Percentiles rank a stretch among this genome's conserved stretches.
These are phyloP conservation scores for Tricholaema leucomelas DNA, from an alignment of 2,113 vertebrate genomes.

Conservation along the genomic window DNA sequence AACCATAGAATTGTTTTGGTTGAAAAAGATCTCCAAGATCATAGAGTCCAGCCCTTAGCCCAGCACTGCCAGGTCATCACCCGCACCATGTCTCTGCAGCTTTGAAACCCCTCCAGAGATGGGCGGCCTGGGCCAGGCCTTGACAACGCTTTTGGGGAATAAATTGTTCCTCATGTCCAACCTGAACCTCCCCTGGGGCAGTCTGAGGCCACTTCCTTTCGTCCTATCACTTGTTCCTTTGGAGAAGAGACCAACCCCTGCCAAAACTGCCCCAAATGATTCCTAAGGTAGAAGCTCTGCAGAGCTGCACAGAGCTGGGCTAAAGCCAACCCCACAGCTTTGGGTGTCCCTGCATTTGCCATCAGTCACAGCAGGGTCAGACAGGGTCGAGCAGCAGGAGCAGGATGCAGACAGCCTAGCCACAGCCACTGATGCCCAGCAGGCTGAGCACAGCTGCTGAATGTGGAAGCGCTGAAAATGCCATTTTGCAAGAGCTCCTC, in stretches of 20 bases:
- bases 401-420: background rate
- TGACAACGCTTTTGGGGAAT: background rate
- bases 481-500: background rate
- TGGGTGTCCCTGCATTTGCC: background rate
- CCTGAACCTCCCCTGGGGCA: background rate
- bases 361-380: background rate
- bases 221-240: background rate
- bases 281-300: background rate
- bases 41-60: background rate
- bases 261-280: background rate
- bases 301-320: background rate
- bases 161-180: background rate
- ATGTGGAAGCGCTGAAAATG: background rate
- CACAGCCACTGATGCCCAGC: background rate
- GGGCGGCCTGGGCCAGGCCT: background rate
- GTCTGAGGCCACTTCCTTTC: background rate
- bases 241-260: background rate
- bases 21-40: background rate
- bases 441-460: background rate
- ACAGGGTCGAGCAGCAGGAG: background rate
- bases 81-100: background rate
- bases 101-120: background rate
- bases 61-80: background rate
- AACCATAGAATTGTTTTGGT: background rate
- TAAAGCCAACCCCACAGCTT: background rate